Conservation (phyloP, 2,797 vertebrate genomes). For the Malacoctenus gilli region DNA sequence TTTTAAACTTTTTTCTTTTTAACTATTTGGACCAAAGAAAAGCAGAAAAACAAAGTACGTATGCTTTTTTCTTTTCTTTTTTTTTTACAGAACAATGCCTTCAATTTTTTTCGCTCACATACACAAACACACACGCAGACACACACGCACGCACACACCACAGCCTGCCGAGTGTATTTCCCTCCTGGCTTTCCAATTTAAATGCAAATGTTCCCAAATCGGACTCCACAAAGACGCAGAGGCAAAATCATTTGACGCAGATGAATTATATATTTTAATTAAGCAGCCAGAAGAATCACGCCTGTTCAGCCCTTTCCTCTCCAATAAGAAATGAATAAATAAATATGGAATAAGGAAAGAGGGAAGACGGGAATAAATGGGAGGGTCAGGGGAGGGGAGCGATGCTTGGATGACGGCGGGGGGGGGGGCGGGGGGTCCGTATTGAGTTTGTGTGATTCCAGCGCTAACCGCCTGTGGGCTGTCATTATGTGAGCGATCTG, state of each 20-base stretch:
- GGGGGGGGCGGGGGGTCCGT: constrained; percentile 50
- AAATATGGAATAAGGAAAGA: constrained; percentile 68
- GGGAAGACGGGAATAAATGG: constrained; percentile 48
- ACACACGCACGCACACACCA: constrained; percentile 21
- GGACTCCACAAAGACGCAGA: constrained; percentile 76
- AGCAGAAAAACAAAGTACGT: constrained; percentile 6
- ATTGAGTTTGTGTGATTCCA: constrained; percentile 67
- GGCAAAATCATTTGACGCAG: constrained; percentile 74
- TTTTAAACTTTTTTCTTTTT: constrained; percentile 19
- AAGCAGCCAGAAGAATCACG: constrained; percentile 73
- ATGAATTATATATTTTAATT: constrained; percentile 88
- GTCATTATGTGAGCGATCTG: constrained; percentile 75
- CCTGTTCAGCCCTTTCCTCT: constrained; percentile 74
- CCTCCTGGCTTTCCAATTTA: constrained; percentile 83
- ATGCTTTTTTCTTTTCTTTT: constrained; percentile 51
- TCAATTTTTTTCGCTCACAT: too few species aligned
- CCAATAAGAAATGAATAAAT: constrained; percentile 81
- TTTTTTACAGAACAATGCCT: constrained; percentile 49
- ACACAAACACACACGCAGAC: too few species aligned
- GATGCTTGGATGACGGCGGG: constrained; percentile 49
- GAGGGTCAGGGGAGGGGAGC: constrained; percentile 39
- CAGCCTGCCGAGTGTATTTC: constrained; percentile 65
- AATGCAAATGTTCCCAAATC: constrained; percentile 84
- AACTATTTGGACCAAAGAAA: constrained; percentile 9
- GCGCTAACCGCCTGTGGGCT: constrained; percentile 61